These are phyloP conservation scores for Ctena decussata DNA, from an alignment of 2,888 invertebrate species.

Conservation along the genomic window DNA sequence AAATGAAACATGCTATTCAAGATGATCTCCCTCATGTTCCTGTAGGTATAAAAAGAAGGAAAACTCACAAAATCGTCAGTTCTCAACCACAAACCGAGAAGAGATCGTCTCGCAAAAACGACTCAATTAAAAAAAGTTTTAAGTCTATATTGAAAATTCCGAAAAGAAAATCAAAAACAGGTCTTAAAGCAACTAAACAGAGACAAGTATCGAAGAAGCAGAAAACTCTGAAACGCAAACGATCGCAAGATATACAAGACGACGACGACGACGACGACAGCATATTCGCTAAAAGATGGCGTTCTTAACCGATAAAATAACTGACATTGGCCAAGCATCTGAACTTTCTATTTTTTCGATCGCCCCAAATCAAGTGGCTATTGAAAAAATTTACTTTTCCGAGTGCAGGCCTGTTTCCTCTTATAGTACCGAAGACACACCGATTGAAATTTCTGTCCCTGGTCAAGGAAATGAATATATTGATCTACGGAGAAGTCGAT, in stretches of 20 bases:
- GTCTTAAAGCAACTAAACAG: no score
- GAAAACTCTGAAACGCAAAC: no score
- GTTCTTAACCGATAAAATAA: no score
- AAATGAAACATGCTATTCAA: constrained; percentile 24
- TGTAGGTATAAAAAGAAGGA: background rate
- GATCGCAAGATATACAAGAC: no score
- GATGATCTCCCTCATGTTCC: constrained; percentile 26
- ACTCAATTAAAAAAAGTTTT: no score
- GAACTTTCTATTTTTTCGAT: constrained; percentile 21
- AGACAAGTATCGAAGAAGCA: no score
- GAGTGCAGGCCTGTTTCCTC: constrained; percentile 33
- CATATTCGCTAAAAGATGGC: no score
- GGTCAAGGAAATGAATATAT: constrained; percentile 39
- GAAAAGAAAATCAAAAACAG: no score
- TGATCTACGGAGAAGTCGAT: constrained; percentile 26
- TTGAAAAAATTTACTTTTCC: constrained; percentile 25
- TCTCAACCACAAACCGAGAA: no score
- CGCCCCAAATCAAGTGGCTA: constrained; percentile 28
- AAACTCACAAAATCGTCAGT: background rate
- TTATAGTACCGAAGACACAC: background rate
- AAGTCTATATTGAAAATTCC: no score
- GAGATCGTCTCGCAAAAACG: no score
- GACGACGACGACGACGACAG: background rate
- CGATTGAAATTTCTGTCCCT: constrained; percentile 27
- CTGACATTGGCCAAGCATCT: background rate